A percentile compares a stretch with the other conserved stretches of the same genome.
Evolutionary conservation across 2,888 invertebrate genomes (phyloP).

Genomic region (Oscheius sp.): DNA sequence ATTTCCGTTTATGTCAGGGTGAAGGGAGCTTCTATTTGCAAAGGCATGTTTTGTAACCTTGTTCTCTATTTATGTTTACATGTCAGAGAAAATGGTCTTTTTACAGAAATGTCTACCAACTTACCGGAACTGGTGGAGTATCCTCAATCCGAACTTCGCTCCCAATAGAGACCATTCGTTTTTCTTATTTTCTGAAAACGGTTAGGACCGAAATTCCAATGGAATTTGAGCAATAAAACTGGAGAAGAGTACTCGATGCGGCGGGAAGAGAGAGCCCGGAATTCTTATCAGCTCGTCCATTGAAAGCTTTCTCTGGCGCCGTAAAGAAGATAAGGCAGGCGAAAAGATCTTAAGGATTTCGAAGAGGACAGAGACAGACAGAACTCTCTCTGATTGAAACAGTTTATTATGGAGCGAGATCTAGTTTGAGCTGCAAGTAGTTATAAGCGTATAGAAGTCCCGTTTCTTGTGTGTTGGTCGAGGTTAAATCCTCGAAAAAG

Average conservation of each 20-base stretch:
- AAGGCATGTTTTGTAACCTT: background rate
- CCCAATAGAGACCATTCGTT: slow-evolving; percentile 8
- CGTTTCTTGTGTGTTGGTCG: too few species aligned
- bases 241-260: background rate
- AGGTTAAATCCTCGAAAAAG: too few species aligned
- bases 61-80: background rate
- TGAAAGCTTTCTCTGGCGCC: slow-evolving; percentile 32
- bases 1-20: too few species aligned
- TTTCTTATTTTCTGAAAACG: background rate
- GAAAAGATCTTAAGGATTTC: slow-evolving; percentile 4
- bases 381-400: too few species aligned
- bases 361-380: background rate
- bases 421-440: too few species aligned
- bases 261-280: background rate
- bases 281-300: slow-evolving; percentile 20
- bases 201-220: background rate
- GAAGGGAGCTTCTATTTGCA: too few species aligned
- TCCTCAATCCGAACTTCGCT: slow-evolving; percentile 17
- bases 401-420: too few species aligned
- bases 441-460: too few species aligned
- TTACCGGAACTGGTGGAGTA: slow-evolving; percentile 11
- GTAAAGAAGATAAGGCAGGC: slow-evolving; percentile 32
- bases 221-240: background rate
- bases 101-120: background rate
- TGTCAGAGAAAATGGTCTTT: background rate